Percentiles rank a stretch among this genome's conserved stretches.
Conservation (phyloP, 2,797 vertebrate genomes). For the Sebastes steindachneri region DNA sequence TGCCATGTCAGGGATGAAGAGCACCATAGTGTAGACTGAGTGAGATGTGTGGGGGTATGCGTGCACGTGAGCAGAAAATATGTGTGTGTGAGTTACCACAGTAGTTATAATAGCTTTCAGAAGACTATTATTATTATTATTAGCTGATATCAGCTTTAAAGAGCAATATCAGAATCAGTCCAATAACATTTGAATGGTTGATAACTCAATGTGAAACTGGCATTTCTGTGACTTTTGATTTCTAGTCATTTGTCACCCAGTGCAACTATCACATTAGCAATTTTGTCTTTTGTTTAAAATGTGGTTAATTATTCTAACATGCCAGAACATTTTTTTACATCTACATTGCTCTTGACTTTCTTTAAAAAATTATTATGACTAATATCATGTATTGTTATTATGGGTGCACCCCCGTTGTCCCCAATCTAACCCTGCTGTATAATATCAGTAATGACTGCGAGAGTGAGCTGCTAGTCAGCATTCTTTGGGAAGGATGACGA, state of each 20-base stretch:
- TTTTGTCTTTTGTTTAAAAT: not conserved
- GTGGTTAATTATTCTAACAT: not conserved
- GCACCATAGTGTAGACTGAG: constrained; percentile 26
- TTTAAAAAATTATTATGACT: not conserved
- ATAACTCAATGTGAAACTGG: not conserved
- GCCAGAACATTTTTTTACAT: not conserved
- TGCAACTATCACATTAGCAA: not conserved
- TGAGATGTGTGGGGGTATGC: constrained; percentile 33
- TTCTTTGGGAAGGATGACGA: constrained; percentile 29
- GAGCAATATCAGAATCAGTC: not conserved
- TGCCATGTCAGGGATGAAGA: constrained; percentile 37
- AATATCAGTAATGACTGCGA: constrained; percentile 21
- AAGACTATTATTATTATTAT: constrained; percentile 18
- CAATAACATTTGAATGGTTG: not conserved
- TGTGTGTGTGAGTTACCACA: not conserved
- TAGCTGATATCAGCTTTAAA: not conserved
- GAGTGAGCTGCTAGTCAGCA: constrained; percentile 14
- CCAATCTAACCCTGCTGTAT: not conserved
- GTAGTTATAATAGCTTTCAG: not conserved
- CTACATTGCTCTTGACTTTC: not conserved
- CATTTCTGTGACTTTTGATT: constrained; percentile 1
- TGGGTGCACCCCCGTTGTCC: not conserved
- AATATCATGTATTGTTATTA: not conserved
- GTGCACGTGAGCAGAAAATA: constrained; percentile 13
- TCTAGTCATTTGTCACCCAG: not conserved